These are phyloP conservation scores for Acanthurus leucopareius DNA, from an alignment of 2,797 vertebrate genomes.

Conservation along the genomic window DNA sequence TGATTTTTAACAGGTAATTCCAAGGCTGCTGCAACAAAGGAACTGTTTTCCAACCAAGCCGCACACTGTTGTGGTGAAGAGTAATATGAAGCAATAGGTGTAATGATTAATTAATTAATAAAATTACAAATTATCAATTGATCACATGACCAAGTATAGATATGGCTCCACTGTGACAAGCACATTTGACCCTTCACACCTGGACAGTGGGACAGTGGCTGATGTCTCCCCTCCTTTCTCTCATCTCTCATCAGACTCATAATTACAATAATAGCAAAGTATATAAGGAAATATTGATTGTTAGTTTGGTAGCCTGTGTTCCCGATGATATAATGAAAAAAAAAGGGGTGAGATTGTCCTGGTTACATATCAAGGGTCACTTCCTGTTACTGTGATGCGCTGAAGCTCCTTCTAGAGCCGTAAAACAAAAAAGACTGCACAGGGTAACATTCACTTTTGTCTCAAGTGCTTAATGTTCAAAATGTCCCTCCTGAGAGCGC, in stretches of 20 bases:
- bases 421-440: slow-evolving; percentile 4
- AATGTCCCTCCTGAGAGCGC: slow-evolving; percentile 12
- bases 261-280: no score
- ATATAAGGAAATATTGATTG: no score
- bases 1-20: neutral
- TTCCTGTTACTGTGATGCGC: slow-evolving; percentile 11
- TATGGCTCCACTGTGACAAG: no score
- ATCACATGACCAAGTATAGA: no score
- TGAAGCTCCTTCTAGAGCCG: slow-evolving; percentile 12
- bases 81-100: neutral
- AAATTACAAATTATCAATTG: no score
- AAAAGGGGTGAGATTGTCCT: slow-evolving; percentile 4
- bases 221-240: no score
- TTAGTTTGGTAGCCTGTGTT: no score
- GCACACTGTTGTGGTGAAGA: neutral
- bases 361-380: neutral
- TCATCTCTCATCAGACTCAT: no score
- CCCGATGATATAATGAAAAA: neutral
- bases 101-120: no score
- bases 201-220: no score
- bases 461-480: slow-evolving; percentile 14
- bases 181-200: no score
- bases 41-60: neutral
- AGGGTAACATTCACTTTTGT: slow-evolving; percentile 7
- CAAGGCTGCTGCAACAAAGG: no score